Percentiles rank a stretch among this genome's conserved stretches.
Conservation (phyloP, 2,888 invertebrate genomes). For the Drosophila kuntzei region DNA sequence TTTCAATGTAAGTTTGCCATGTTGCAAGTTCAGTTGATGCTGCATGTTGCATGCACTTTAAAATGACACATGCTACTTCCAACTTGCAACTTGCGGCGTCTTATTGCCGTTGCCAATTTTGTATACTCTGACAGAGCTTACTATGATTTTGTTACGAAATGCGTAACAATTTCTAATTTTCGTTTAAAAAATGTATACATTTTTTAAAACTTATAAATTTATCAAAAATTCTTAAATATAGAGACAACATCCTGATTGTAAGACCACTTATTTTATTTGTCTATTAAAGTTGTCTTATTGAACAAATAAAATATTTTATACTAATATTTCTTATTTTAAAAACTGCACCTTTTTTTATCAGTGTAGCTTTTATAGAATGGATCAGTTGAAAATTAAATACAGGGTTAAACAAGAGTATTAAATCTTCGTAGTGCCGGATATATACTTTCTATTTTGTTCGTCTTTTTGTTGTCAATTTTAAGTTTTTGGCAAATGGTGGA, state of each 20-base stretch:
- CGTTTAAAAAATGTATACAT: too few relatives aligned
- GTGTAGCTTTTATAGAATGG: too few relatives aligned
- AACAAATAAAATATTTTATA: too few relatives aligned
- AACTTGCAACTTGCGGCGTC: not conserved
- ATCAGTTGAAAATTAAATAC: not conserved
- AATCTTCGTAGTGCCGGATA: not conserved
- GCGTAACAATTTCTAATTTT: not conserved
- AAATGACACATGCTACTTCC: not conserved
- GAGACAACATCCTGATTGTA: too few relatives aligned
- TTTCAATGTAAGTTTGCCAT: not conserved
- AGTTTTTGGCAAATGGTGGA: conserved; percentile 10
- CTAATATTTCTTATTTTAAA: too few relatives aligned
- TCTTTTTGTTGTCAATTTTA: not conserved
- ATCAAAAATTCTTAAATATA: too few relatives aligned
- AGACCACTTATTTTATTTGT: too few relatives aligned
- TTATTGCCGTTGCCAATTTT: not conserved
- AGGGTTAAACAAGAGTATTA: not conserved
- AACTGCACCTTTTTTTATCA: too few relatives aligned
- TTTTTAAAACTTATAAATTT: too few relatives aligned
- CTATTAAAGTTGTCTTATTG: too few relatives aligned
- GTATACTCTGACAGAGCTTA: too few relatives aligned
- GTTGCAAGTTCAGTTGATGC: conserved; percentile 2
- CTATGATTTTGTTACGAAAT: not conserved
- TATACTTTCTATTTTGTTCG: not conserved
- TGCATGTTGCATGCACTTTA: conserved; percentile 5